Evolutionary conservation across 2,888 invertebrate genomes (phyloP), one percentile per base, ranked within the genome.

Genomic region (Dynastes maya): DNA sequence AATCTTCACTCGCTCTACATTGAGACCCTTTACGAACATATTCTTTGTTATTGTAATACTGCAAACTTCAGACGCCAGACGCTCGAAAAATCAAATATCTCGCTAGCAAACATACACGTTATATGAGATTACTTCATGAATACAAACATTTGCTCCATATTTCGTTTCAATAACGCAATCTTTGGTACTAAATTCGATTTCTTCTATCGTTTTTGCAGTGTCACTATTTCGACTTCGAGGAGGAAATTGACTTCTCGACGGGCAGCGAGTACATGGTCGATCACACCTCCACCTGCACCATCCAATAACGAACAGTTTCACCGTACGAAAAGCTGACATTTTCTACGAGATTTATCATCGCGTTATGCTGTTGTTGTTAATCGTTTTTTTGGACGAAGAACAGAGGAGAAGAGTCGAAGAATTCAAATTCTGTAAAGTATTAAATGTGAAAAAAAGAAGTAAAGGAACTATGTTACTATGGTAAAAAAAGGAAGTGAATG

Each of bases 161-260:
- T 45, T 45, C 45, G 2, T 2, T 45, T 11, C 11, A 45, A 1
- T 45, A 45, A 45, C 11, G 45, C 45, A 45, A 45, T 11, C 45
- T 11, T 45, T 11, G 45, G 1, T 8, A 45, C 45, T 45, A 45
- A 45, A 45, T 11, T 45, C 45, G 45, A 45, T 45, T 45, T 45
- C 45, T 45, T 45, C 32, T 71, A 1, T 29, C 45, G 27, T 61
- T 61, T 71, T 86, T 86, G 78, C 86, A 88, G 88, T 88, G 88
- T 83, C 88, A 88, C 84, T 88, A 88, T 82, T 88, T 88, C 83
- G 88, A 88, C 82, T 88, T 87, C 82, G 88, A 88, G 79, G 88
- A 88, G 82, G 88, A 88, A 83, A 84, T 87, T 80, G 88, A 88
- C 81, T 88, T 87, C 81, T 82, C 86, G 63, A 83, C 83, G 45